Base-by-base conservation (phyloP, 2,113 vertebrate species). In the Chiloscyllium plagiosum region DNA sequence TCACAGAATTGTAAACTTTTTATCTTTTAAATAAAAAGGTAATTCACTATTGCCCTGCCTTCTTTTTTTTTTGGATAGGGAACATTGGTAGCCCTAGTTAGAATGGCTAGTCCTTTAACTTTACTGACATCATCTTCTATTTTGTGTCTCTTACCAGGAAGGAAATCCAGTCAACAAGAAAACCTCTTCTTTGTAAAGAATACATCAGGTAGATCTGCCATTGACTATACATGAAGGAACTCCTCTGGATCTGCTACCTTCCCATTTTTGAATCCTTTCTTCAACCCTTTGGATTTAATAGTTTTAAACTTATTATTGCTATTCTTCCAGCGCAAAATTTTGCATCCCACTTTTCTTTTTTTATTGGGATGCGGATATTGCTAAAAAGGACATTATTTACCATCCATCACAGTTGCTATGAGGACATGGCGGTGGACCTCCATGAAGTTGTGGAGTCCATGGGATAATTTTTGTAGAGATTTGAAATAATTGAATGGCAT, bases 111-210 rank as follows among this genome's bases (percentile, higher is more conserved):
- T 92, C 56, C 87, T 92, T 92, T 92, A 65, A 29, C 26, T n/a
- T 92, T n/a, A 92, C 87, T 92, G 87, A 92, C 87, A 52, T 50
- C 86, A 2, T 56, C 86, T 92, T 92, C 13, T 92, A 92, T 92
- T 92, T 92, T 92, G 56, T 92, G 87, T 92, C 87, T 92, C 87
- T 56, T 65, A 65, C 87, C 87, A 92, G 87, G 87, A 92, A 61
- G 52, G 87, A 92, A 92, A 56, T 65, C 87, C 87, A 65, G 87
- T 92, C 87, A 65, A 65, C 87, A n/a, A 61, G 56, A 92, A 92
- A 92, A n/a, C 56, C 29, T 65, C 87, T 92, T 65, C 87, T 92
- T 92, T 92, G 87, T 92, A 92, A 92, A 92, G 87, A 92, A 92
- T 92, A 65, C 52, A 92, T 92, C 87, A 92, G 87, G 87, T 92